Evolutionary conservation across 2,888 invertebrate species (phyloP).

Genomic region (Periphyllus acericola): DNA sequence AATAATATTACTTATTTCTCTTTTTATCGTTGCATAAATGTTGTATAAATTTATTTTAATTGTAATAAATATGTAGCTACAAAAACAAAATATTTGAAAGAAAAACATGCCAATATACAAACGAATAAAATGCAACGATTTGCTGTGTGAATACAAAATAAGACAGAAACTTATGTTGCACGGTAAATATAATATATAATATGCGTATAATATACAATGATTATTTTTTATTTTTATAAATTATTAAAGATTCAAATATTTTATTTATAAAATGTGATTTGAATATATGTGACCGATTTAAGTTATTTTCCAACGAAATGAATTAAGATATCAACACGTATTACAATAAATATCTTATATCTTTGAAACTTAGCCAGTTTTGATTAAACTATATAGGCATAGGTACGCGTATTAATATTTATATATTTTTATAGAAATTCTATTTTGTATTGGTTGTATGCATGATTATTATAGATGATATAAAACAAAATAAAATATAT

Average conservation of each 20-base stretch:
- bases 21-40: background rate
- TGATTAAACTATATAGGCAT: background rate
- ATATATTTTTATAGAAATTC: background rate
- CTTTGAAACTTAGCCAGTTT: conserved; percentile 12
- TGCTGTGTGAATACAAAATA: conserved; percentile 26
- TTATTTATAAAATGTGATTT: conserved; percentile 28
- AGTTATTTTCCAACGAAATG: background rate
- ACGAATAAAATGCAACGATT: conserved; percentile 37
- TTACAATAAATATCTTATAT: conserved; percentile 11
- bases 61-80: background rate
- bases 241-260: background rate
- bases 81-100: conserved; percentile 26
- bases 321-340: conserved; percentile 3
- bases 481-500: too few relatives aligned
- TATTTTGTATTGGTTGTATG: background rate
- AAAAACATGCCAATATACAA: conserved; percentile 33
- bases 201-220: background rate
- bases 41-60: background rate
- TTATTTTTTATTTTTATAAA: conserved; percentile 2
- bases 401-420: background rate
- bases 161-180: conserved; percentile 24
- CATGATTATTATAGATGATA: too few relatives aligned
- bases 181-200: background rate
- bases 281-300: background rate
- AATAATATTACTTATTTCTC: background rate